These are phyloP conservation scores for Grammomys dolichurus DNA, from an alignment of 2,113 vertebrate genomes.

Conservation along the genomic window DNA sequence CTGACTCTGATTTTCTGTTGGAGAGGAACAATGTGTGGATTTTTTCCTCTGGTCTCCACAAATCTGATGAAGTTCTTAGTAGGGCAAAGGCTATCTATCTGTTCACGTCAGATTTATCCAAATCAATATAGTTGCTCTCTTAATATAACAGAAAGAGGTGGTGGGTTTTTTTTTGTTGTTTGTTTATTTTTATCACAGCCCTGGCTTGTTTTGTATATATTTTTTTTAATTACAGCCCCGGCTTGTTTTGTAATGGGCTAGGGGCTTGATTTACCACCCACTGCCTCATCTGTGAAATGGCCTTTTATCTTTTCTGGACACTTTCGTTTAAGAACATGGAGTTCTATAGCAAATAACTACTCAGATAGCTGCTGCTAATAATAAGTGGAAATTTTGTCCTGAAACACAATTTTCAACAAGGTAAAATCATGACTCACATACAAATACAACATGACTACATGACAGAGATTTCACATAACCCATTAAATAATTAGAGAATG, in stretches of 20 bases:
- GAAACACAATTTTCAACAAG: conserved; percentile 53
- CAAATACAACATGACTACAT: conserved; percentile 17
- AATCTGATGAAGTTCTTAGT: not conserved
- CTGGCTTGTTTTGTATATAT: no score
- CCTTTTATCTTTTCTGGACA: not conserved
- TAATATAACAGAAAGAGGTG: no score
- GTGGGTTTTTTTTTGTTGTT: no score
- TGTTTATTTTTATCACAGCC: no score
- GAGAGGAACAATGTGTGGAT: not conserved
- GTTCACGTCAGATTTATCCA: not conserved
- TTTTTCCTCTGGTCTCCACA: not conserved
- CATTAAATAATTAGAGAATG: conserved; percentile 49
- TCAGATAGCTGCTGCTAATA: conserved; percentile 43
- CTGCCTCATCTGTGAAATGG: not conserved
- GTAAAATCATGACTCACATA: conserved; percentile 56
- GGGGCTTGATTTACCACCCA: not conserved
- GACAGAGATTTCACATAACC: conserved; percentile 43
- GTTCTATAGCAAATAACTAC: not conserved
- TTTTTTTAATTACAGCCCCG: not conserved
- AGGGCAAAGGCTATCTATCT: not conserved
- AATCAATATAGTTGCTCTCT: not conserved
- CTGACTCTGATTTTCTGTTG: not conserved
- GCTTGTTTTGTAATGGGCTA: not conserved
- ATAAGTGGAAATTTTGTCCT: conserved; percentile 14
- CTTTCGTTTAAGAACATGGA: conserved; percentile 6